Evolutionary conservation across 2,113 vertebrate genomes (phyloP).

Genomic region (Mustela nigripes): DNA sequence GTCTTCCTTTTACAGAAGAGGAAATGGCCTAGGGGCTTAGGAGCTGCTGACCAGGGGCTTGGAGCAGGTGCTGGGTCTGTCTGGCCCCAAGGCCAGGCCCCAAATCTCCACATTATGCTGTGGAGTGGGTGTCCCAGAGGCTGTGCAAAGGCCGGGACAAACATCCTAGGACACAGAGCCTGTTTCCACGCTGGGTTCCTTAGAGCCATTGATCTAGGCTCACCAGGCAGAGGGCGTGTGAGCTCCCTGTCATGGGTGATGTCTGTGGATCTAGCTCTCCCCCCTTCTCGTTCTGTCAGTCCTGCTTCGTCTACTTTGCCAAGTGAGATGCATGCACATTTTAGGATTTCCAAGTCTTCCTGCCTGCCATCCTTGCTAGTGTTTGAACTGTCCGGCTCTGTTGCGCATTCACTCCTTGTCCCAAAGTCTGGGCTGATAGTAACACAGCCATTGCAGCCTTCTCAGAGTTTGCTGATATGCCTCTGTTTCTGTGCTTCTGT

Average conservation of each 20-base stretch:
- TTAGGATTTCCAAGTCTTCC: not conserved
- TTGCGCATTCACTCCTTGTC: not conserved
- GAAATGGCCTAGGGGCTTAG: not conserved
- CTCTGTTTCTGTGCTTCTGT: not conserved
- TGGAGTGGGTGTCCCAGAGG: not conserved
- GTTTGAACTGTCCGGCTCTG: not conserved
- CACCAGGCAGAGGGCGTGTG: not conserved
- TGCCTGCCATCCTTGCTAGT: no score
- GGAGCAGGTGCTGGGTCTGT: not conserved
- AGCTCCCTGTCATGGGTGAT: not conserved
- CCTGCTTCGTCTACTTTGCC: not conserved
- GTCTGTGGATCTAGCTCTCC: not conserved
- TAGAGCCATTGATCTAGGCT: not conserved
- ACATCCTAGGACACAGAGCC: fast-evolving
- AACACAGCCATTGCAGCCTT: not conserved
- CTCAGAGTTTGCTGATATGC: not conserved
- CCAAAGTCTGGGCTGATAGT: not conserved
- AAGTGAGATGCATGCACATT: not conserved
- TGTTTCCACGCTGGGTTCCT: not conserved
- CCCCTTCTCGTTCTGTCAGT: not conserved
- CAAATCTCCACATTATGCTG: no score
- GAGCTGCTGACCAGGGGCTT: not conserved
- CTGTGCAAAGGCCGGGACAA: fast-evolving
- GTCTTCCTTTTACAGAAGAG: not conserved
- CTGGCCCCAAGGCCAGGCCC: not conserved